These are phyloP conservation scores for Embiotoca jacksoni DNA, from an alignment of 2,113 vertebrate genomes.

Conservation along the genomic window DNA sequence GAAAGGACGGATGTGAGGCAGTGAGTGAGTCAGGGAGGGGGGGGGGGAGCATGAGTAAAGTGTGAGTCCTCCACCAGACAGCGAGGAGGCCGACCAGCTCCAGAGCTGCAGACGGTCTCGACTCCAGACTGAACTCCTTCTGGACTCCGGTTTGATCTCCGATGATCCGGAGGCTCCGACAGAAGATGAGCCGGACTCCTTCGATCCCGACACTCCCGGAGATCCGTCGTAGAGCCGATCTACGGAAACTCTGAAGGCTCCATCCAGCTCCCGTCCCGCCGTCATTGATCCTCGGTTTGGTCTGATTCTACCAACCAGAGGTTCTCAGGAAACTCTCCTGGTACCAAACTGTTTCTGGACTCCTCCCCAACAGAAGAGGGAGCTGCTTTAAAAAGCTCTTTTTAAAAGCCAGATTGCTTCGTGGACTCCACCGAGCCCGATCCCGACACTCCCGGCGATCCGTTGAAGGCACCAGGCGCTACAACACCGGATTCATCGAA, in stretches of 20 bases:
- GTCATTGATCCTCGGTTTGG: no score
- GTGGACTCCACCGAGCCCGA: background rate
- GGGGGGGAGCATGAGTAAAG: background rate
- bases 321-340: no score
- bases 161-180: background rate
- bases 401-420: no score
- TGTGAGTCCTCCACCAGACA: slow-evolving; percentile 2
- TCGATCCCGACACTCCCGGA: no score
- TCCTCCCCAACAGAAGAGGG: no score
- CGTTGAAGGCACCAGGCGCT: background rate
- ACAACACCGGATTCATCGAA: background rate
- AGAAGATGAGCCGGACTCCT: no score
- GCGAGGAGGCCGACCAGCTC: background rate
- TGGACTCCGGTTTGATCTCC: slow-evolving; percentile 3
- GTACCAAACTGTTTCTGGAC: no score
- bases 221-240: no score
- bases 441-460: background rate
- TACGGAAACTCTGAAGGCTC: no score
- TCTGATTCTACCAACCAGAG: no score
- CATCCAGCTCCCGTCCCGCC: no score
- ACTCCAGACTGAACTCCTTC: background rate
- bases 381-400: no score
- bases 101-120: background rate
- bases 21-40: background rate
- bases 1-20: slow-evolving; percentile 38